Percentiles rank a stretch among this genome's conserved stretches.
phyloP scores from a whole-genome alignment of 2,113 vertebrate genomes.

The Lepus timidus region DNA sequence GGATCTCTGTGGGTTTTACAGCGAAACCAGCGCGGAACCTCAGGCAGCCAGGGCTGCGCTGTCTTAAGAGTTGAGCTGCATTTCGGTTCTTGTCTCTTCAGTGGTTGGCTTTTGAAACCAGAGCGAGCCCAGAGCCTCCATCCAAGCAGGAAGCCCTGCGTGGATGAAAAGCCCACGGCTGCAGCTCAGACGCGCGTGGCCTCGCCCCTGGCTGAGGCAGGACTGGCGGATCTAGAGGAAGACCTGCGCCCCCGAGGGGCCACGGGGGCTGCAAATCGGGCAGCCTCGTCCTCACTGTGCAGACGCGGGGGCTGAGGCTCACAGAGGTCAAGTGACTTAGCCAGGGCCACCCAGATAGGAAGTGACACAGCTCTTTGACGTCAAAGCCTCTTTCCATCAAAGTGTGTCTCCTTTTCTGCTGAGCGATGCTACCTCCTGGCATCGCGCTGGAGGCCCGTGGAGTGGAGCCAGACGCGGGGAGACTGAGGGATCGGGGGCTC shows the following conservation, averaged over 20 bases:
- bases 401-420: background rate
- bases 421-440: background rate
- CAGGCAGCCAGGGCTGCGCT: background rate
- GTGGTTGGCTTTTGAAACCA: constrained; percentile 54
- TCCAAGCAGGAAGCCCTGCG: background rate
- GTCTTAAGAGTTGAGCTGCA: constrained; percentile 27
- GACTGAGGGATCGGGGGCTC: background rate
- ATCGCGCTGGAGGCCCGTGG: background rate
- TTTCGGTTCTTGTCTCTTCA: constrained; percentile 41
- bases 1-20: constrained; percentile 17
- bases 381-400: constrained; percentile 1
- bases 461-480: background rate
- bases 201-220: background rate
- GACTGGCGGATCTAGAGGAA: background rate
- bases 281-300: background rate
- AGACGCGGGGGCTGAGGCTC: constrained; percentile 1
- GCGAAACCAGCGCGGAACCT: background rate
- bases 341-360: background rate
- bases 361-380: constrained; percentile 41
- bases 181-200: background rate
- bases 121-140: constrained; percentile 17
- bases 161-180: background rate
- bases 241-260: background rate
- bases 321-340: background rate
- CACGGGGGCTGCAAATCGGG: background rate